These are phyloP conservation scores for Chloroceryle aenea DNA, from an alignment of 2,113 vertebrate species.

Conservation along the genomic window DNA sequence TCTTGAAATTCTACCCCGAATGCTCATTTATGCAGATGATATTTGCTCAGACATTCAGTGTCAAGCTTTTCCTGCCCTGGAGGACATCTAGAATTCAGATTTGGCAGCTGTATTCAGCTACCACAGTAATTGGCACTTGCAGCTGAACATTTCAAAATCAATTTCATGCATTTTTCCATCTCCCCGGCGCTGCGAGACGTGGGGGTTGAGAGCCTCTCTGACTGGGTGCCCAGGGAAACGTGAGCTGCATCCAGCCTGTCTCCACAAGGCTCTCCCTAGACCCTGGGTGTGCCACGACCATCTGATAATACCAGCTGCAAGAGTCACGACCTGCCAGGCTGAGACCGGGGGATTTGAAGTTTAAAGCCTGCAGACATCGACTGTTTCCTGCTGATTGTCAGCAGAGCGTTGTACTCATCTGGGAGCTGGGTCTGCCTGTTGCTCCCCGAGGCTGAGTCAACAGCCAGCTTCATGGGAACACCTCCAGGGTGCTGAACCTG, in stretches of 20 bases:
- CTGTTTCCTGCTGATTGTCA: not conserved
- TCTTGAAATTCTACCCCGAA: not conserved
- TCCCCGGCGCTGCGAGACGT: not conserved
- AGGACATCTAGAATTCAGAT: not conserved
- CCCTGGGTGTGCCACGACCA: not conserved
- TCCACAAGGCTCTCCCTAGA: not conserved
- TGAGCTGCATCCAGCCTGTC: not conserved
- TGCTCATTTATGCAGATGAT: not conserved
- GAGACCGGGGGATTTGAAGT: not conserved
- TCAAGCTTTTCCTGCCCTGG: not conserved
- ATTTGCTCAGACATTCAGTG: not conserved
- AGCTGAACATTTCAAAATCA: not conserved
- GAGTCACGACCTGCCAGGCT: not conserved
- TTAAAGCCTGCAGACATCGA: not conserved
- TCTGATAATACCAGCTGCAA: not conserved
- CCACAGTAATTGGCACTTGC: not conserved
- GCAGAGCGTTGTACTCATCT: not conserved
- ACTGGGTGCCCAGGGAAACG: not conserved
- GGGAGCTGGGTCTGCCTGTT: not conserved
- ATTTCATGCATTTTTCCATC: not conserved
- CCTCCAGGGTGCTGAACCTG: not conserved
- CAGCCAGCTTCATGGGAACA: too few relatives aligned
- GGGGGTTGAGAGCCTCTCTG: not conserved
- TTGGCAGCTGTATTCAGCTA: not conserved
- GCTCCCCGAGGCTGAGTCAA: not conserved